These are phyloP conservation scores for Acipenser ruthenus DNA, from an alignment of 2,797 vertebrate species.

Conservation along the genomic window DNA sequence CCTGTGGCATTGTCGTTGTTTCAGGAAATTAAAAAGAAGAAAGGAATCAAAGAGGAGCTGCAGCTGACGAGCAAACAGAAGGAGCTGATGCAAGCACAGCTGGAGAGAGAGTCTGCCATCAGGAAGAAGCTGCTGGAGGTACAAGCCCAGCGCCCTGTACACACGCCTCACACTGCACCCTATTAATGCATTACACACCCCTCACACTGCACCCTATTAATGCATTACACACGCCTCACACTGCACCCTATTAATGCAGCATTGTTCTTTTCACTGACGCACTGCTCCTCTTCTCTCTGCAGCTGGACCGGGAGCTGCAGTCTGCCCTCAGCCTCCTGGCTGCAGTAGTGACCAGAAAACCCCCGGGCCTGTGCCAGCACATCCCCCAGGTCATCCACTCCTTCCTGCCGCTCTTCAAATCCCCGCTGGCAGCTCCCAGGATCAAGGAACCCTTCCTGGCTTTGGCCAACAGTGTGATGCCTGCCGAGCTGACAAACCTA, in stretches of 20 bases:
- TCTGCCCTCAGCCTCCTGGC: slow-evolving; percentile 70
- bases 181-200: not conserved
- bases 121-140: slow-evolving; percentile 78
- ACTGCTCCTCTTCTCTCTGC: not conserved
- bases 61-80: slow-evolving; percentile 92
- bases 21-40: slow-evolving; percentile 95
- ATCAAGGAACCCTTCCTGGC: slow-evolving; percentile 72
- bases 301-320: slow-evolving; percentile 81
- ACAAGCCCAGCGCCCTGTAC: slow-evolving; percentile 33
- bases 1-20: not conserved
- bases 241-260: not conserved
- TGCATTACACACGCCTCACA: not conserved
- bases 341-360: slow-evolving; percentile 61
- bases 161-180: slow-evolving; percentile 50
- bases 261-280: not conserved
- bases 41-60: slow-evolving; percentile 91
- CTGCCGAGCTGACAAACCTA: slow-evolving; percentile 65
- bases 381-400: slow-evolving; percentile 73
- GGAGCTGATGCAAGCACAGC: slow-evolving; percentile 83
- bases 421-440: slow-evolving; percentile 81
- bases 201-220: slow-evolving; percentile 40
- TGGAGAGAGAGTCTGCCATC: slow-evolving; percentile 77
- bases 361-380: slow-evolving; percentile 72
- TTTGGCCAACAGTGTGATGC: slow-evolving; percentile 78
- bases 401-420: slow-evolving; percentile 79